Evolutionary conservation across 1,140 invertebrate genomes (phyloP).

Genomic region (Drosophila busckii): DNA sequence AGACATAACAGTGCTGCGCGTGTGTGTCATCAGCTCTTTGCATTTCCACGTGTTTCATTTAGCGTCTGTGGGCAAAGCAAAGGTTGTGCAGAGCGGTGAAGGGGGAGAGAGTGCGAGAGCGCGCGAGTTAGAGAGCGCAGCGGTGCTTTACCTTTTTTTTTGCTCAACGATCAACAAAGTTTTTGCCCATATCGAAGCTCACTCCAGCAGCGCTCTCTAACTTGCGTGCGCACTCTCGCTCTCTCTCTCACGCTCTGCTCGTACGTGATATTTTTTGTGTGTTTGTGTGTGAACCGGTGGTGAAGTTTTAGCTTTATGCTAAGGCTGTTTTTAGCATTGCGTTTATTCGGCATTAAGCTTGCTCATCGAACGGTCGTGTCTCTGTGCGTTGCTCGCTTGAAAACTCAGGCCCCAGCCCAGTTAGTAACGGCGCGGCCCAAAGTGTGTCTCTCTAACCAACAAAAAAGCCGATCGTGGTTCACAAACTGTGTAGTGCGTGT

Average conservation of each 20-base stretch:
- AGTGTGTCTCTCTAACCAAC: constrained; percentile 11
- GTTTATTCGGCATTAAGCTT: constrained; percentile 54
- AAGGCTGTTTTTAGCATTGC: constrained; percentile 26
- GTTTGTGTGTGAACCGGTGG: constrained; percentile 25
- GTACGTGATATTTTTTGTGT: not conserved
- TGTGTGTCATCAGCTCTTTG: not conserved
- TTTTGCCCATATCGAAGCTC: constrained; percentile 30
- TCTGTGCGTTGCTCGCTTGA: constrained; percentile 18
- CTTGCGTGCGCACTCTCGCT: not conserved
- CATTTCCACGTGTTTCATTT: constrained; percentile 30
- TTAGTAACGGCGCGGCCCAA: constrained; percentile 21
- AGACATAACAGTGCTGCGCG: too few relatives aligned
- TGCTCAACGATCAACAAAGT: constrained; percentile 12
- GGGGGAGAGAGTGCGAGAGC: not conserved
- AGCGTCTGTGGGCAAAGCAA: constrained; percentile 4
- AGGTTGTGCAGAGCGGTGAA: not conserved
- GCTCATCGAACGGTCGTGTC: constrained; percentile 58
- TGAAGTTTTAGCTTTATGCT: constrained; percentile 32
- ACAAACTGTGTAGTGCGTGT: constrained; percentile 3
- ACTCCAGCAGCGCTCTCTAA: constrained; percentile 9
- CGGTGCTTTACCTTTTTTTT: too few relatives aligned
- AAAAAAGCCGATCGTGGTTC: constrained; percentile 10
- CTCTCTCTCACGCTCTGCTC: constrained; percentile 5
- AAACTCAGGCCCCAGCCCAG: too few relatives aligned
- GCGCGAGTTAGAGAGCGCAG: too few relatives aligned